Percentiles rank a stretch among this genome's conserved stretches.
Conservation (phyloP, 2,113 vertebrate species). For the Salvator merianae region DNA sequence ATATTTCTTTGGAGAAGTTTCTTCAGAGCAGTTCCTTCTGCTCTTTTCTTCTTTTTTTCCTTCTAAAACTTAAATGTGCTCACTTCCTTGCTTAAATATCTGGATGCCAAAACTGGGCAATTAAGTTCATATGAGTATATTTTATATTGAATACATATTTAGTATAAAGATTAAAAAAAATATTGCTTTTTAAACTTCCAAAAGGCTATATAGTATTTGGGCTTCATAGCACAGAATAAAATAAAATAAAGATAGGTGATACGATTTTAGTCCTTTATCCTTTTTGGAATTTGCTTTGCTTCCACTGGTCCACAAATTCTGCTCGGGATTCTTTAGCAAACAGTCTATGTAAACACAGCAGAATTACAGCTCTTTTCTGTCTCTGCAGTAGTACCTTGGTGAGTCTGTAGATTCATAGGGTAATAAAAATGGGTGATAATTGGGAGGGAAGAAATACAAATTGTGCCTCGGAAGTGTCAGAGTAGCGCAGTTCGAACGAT, state of each 20-base stretch:
- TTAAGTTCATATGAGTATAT: too few relatives aligned
- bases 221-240: not conserved
- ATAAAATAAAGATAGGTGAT: not conserved
- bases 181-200: not conserved
- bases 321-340: not conserved
- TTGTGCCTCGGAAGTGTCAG: not conserved
- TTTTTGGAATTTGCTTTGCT: not conserved
- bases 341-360: rapidly evolving
- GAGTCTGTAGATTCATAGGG: constrained; percentile 10
- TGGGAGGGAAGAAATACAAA: not conserved
- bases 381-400: not conserved
- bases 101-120: too few relatives aligned
- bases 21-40: too few relatives aligned
- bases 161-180: too few relatives aligned
- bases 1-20: too few relatives aligned
- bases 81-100: too few relatives aligned
- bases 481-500: too few relatives aligned
- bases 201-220: not conserved
- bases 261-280: not conserved
- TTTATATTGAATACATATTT: too few relatives aligned
- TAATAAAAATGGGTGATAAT: not conserved
- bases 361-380: not conserved
- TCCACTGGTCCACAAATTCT: not conserved
- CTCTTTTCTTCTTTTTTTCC: too few relatives aligned
- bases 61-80: too few relatives aligned